These are phyloP conservation scores for Morus bassanus DNA, from an alignment of 2,797 vertebrate genomes.

Conservation along the genomic window DNA sequence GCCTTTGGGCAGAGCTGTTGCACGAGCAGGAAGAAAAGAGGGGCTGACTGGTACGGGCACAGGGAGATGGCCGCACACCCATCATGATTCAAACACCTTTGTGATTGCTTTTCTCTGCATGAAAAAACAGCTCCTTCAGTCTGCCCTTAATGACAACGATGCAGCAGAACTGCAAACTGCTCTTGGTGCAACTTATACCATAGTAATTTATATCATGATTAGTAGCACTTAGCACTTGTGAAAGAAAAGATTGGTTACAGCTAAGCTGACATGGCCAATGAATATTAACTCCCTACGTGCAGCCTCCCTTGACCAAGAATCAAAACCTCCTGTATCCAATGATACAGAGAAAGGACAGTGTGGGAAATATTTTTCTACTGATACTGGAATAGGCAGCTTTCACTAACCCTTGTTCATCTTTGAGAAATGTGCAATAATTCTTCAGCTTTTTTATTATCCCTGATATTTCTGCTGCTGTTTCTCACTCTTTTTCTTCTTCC, in stretches of 20 bases:
- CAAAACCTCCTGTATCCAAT: background rate
- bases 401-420: background rate
- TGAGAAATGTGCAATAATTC: background rate
- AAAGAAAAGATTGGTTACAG: background rate
- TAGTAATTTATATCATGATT: background rate
- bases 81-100: rapidly evolving
- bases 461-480: background rate
- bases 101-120: background rate
- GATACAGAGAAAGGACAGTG: background rate
- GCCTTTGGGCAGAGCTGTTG: background rate
- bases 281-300: background rate
- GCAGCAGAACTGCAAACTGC: background rate
- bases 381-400: background rate
- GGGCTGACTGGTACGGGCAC: rapidly evolving
- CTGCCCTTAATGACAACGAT: background rate
- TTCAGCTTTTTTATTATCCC: background rate
- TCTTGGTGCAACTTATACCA: background rate
- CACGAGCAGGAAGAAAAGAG: background rate
- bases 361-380: background rate
- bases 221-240: background rate
- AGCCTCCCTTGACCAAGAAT: background rate
- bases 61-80: too few species aligned
- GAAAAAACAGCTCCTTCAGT: background rate
- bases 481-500: background rate
- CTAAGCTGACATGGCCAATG: background rate